Conservation (phyloP, 2,797 vertebrate species). For the Enteromius trimaculatus region DNA sequence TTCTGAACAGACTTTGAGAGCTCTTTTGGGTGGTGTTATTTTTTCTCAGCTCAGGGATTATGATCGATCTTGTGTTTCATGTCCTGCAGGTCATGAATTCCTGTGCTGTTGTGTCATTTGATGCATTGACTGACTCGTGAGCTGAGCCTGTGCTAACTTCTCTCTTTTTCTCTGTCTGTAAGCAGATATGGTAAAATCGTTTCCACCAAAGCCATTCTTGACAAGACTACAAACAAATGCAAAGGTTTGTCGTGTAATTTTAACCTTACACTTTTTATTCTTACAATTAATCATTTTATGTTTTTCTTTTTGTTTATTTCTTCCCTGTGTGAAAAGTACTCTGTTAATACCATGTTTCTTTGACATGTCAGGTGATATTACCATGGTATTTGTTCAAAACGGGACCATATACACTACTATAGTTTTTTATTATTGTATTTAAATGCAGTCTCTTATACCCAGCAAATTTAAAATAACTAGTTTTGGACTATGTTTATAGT, state of each 20-base stretch:
- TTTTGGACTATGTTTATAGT: neutral
- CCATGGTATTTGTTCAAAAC: neutral
- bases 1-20: slow-evolving; percentile 18
- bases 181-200: slow-evolving; percentile 98
- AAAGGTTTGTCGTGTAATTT: slow-evolving; percentile 85
- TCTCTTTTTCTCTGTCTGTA: slow-evolving; percentile 50
- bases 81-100: slow-evolving; percentile 49
- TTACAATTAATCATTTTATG: neutral
- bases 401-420: neutral
- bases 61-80: slow-evolving; percentile 36
- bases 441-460: neutral
- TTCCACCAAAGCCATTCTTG: slow-evolving; percentile 98
- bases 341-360: neutral
- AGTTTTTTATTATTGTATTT: neutral
- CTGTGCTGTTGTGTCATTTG: slow-evolving; percentile 46
- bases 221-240: slow-evolving; percentile 99
- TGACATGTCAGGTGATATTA: neutral
- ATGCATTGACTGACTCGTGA: slow-evolving; percentile 44
- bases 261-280: slow-evolving; percentile 5
- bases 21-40: slow-evolving; percentile 27
- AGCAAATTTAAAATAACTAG: neutral
- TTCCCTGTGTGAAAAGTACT: neutral
- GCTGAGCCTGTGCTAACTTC: slow-evolving; percentile 36
- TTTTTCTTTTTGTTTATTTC: neutral
- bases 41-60: slow-evolving; percentile 34